Evolutionary conservation across 2,888 invertebrate genomes (phyloP), one percentile per base, ranked within the genome.

Genomic region (Nymphalis c-album): DNA sequence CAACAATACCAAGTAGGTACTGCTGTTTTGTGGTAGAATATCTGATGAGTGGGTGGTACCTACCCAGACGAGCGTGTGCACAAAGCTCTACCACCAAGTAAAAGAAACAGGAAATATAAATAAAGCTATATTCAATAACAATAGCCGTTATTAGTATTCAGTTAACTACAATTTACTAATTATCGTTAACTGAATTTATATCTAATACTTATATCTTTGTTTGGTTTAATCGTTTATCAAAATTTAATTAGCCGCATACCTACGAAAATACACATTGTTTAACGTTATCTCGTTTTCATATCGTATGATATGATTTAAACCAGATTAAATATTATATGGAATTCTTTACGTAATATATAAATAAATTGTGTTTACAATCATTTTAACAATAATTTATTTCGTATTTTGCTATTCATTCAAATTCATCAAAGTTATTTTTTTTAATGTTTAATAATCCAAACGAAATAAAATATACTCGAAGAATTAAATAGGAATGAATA

Each of bases 331-430:
- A 53, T 26, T 18, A 40, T 57, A 13, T 17, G 17, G 18, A 10
- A 57, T 40, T 57, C 35, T 57, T 18, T 10, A 18, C 57, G n/a
- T 57, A 18, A 57, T n/a, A 40, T 55, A 55, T 35, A 18, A 35
- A 55, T 55, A n/a, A n/a, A n/a, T n/a, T n/a, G n/a, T 55, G 10
- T 31, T 40, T 7, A 18, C 57, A 40, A 26, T 57, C 17, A 35
- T n/a, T 57, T 40, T 7, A 40, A 40, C 40, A 18, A 57, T 57
- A 57, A 57, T 40, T 31, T 55, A 26, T 53, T 26, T 51, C 6
- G 51, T 59, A n/a, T 20, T 26, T 51, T 26, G 60, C 40, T 59
- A 46, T 46, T 60, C 22, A 22, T n/a, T 26, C 22, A 20, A 46
- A 17, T 47, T 60, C 6, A 31, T 6, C 26, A 31, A 31, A 31